A percentile compares a stretch with the other conserved stretches of the same genome.
These are phyloP conservation scores for Pectinophora gossypiella DNA, from an alignment of 1,140 invertebrate species.

Conservation along the genomic window DNA sequence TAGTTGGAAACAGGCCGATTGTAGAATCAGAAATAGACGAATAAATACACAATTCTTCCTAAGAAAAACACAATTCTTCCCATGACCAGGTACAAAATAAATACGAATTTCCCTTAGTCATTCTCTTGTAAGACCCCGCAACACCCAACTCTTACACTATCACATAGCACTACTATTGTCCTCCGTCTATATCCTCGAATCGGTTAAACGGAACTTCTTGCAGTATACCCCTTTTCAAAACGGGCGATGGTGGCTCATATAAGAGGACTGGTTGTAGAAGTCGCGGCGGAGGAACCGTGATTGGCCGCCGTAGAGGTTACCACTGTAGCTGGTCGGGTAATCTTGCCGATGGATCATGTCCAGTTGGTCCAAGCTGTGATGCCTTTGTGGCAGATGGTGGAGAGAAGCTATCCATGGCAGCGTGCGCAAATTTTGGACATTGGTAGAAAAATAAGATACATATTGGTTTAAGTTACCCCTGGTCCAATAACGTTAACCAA, in stretches of 20 bases:
- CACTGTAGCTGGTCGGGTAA: conserved; percentile 40
- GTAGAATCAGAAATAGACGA: too few relatives aligned
- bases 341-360: conserved; percentile 57
- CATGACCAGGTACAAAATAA: too few relatives aligned
- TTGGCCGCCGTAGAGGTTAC: conserved; percentile 21
- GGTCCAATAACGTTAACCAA: too few relatives aligned
- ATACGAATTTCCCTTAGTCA: too few relatives aligned
- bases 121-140: too few relatives aligned
- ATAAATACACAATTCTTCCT: too few relatives aligned
- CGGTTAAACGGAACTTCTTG: conserved; percentile 66
- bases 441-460: too few relatives aligned
- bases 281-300: conserved; percentile 49
- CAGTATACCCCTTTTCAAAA: conserved; percentile 72
- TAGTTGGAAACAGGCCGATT: too few relatives aligned
- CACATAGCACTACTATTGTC: conserved; percentile 39
- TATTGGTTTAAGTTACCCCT: too few relatives aligned
- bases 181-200: conserved; percentile 53
- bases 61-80: too few relatives aligned
- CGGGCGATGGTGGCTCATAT: conserved; percentile 60
- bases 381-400: conserved; percentile 53
- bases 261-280: conserved; percentile 46
- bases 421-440: conserved; percentile 55
- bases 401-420: conserved; percentile 36
- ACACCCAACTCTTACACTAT: conserved; percentile 24
- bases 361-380: conserved; percentile 66